phyloP scores from a whole-genome alignment of 2,113 vertebrate species.

The Grammomys dolichurus region DNA sequence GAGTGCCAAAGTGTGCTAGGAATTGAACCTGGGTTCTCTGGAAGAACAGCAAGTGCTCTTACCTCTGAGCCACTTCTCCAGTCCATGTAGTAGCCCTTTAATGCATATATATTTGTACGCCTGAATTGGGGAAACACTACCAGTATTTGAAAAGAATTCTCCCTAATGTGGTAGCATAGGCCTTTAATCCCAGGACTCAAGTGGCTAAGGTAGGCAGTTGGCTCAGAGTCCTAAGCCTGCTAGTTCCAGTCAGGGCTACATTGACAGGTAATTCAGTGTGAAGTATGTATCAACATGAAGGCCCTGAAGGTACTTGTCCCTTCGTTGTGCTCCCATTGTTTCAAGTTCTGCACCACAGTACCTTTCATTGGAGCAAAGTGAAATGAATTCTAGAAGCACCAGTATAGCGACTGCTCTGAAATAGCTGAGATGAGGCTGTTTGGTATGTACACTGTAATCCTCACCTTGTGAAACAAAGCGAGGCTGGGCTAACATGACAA shows the following conservation, averaged over 20 bases:
- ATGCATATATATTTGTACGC: neutral
- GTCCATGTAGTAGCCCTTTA: neutral
- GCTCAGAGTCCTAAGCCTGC: no score
- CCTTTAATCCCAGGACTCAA: neutral
- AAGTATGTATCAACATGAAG: neutral
- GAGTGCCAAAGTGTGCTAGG: neutral
- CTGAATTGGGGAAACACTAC: neutral
- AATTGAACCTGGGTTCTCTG: neutral
- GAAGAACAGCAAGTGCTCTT: neutral
- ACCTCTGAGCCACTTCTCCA: neutral
- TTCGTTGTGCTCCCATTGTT: neutral
- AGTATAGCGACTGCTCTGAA: neutral
- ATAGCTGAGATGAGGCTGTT: neutral
- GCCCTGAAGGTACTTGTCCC: neutral
- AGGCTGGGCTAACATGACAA: neutral
- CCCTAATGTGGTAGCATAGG: neutral
- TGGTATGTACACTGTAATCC: neutral
- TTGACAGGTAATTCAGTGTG: neutral
- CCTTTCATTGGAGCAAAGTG: neutral
- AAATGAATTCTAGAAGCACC: neutral
- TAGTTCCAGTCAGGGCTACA: neutral
- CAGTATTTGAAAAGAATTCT: neutral
- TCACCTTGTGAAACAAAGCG: neutral
- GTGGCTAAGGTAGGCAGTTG: neutral
- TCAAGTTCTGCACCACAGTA: neutral